Conservation (phyloP, 1,140 invertebrate genomes). For the Metaphire vulgaris region DNA sequence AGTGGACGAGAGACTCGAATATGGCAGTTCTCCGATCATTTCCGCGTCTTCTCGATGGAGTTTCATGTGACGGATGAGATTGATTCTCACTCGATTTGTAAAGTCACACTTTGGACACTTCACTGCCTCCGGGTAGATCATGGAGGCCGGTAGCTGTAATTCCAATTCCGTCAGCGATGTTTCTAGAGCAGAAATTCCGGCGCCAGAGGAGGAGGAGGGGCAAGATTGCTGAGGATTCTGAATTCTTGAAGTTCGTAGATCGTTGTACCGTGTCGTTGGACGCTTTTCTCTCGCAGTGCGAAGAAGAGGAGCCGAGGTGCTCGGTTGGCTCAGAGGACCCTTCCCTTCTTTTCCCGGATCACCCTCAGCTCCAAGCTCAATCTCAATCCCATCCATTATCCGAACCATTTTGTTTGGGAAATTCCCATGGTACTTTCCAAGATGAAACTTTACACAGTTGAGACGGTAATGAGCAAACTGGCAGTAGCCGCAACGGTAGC, state of each 20-base stretch:
- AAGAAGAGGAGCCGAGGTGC: constrained; percentile 1
- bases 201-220: background rate
- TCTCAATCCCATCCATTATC: constrained; percentile 9
- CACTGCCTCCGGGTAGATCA: constrained; percentile 19
- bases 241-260: background rate
- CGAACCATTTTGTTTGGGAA: constrained; percentile 16
- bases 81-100: constrained; percentile 21
- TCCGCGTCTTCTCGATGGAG: constrained; percentile 6
- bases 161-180: constrained; percentile 13
- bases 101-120: constrained; percentile 27
- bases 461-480: constrained; percentile 12
- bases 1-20: no score
- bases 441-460: constrained; percentile 12
- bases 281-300: background rate
- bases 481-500: constrained; percentile 26
- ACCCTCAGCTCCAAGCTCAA: background rate
- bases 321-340: background rate
- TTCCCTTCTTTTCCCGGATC: constrained; percentile 8
- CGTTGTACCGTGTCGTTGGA: background rate
- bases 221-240: background rate
- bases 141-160: constrained; percentile 10
- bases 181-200: background rate
- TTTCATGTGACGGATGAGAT: constrained; percentile 22
- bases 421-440: constrained; percentile 18
- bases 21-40: background rate